Percentiles rank a stretch among this genome's conserved stretches.
These are phyloP conservation scores for Lineus longissimus DNA, from an alignment of 1,140 invertebrate species.

Conservation along the genomic window DNA sequence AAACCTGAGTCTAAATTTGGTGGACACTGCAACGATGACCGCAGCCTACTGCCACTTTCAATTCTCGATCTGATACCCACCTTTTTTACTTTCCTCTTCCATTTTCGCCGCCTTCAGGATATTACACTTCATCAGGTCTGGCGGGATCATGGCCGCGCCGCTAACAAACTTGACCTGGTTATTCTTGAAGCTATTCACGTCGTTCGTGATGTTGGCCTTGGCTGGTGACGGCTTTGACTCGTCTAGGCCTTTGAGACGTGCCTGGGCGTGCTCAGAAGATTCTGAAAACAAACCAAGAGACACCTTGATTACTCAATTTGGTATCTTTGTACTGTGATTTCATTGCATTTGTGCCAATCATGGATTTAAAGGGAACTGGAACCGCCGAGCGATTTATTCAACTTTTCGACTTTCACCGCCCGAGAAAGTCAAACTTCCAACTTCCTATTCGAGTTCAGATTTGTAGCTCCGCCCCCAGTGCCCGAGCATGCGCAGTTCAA, in stretches of 20 bases:
- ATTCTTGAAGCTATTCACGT: conserved; percentile 56
- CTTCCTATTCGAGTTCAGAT: no score
- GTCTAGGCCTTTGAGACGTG: conserved; percentile 53
- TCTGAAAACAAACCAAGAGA: no score
- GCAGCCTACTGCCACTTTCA: not conserved
- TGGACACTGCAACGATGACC: no score
- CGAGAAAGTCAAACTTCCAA: no score
- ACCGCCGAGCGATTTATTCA: no score
- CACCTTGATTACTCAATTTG: conserved; percentile 22
- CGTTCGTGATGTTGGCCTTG: conserved; percentile 31
- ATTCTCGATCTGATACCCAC: not conserved
- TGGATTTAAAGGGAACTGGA: no score
- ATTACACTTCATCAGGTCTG: conserved; percentile 89
- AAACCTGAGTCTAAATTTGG: no score
- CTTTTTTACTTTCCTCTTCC: conserved; percentile 42
- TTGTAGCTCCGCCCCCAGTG: no score
- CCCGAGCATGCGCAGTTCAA: no score
- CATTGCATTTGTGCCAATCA: no score
- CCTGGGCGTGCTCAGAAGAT: conserved; percentile 50
- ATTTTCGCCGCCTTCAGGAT: conserved; percentile 75
- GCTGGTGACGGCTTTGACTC: conserved; percentile 29
- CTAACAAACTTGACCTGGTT: conserved; percentile 56
- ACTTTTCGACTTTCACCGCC: no score
- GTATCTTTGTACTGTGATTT: no score
- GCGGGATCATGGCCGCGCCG: conserved; percentile 68